Evolutionary conservation across 1,140 invertebrate species (phyloP).

Genomic region (Platyscapa corneri): DNA sequence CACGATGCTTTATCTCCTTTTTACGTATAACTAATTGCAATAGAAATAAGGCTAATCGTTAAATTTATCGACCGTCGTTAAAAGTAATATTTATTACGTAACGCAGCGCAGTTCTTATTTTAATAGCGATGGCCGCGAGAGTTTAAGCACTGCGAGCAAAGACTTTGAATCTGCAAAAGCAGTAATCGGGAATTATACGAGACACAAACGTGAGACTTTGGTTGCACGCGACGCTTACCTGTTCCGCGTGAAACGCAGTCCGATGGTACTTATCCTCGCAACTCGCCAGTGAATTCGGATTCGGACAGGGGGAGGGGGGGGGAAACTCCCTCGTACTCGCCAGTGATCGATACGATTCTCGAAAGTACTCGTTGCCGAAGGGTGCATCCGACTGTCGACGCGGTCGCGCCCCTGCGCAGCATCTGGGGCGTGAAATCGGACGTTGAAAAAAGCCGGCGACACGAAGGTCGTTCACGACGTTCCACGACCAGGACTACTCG

Average conservation of each 20-base stretch:
- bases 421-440: background rate
- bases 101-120: too few relatives aligned
- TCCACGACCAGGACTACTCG: too few relatives aligned
- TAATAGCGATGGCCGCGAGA: too few relatives aligned
- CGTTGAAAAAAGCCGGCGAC: background rate
- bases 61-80: background rate
- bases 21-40: background rate
- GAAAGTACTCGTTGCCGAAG: constrained; percentile 20
- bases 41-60: background rate
- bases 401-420: background rate
- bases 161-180: too few relatives aligned
- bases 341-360: background rate
- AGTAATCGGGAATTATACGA: too few relatives aligned
- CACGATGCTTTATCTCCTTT: background rate
- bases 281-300: background rate
- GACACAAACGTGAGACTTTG: too few relatives aligned
- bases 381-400: too few relatives aligned
- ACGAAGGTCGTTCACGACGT: too few relatives aligned
- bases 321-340: background rate
- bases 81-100: background rate
- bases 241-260: background rate
- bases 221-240: too few relatives aligned
- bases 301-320: background rate
- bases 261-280: background rate
- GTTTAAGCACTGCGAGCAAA: too few relatives aligned